Evolutionary conservation across 2,113 vertebrate species (phyloP).

Genomic region (Excalfactoria chinensis): DNA sequence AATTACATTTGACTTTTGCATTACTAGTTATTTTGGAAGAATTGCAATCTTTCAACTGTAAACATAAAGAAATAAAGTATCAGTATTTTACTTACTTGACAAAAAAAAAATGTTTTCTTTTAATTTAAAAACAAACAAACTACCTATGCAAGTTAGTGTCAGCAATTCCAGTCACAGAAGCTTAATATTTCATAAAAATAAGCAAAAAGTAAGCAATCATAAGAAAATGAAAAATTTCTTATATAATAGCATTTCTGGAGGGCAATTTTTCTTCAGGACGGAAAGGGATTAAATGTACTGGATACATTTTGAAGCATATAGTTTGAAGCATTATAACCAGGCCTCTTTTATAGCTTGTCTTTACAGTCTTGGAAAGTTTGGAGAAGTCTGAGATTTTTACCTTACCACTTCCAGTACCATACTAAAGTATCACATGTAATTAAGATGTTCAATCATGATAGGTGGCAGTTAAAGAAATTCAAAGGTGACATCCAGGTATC

Average conservation of each 20-base stretch:
- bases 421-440: neutral
- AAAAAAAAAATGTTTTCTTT: neutral
- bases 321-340: neutral
- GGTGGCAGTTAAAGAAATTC: neutral
- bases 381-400: neutral
- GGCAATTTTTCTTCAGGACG: slow-evolving; percentile 4
- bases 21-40: neutral
- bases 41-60: slow-evolving; percentile 2
- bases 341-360: neutral
- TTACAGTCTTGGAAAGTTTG: neutral
- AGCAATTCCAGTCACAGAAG: neutral
- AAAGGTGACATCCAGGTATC: neutral
- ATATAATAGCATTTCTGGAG: neutral
- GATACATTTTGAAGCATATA: too few relatives aligned
- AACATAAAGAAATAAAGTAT: neutral
- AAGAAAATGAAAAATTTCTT: neutral
- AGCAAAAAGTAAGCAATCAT: neutral
- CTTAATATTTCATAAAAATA: neutral
- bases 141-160: neutral
- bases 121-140: neutral
- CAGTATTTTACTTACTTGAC: neutral
- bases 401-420: neutral
- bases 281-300: neutral
- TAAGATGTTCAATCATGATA: neutral
- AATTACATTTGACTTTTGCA: slow-evolving; percentile 3